Evolutionary conservation across 2,113 vertebrate species (phyloP).

Genomic region (Sinocyclocheilus rhinocerous): DNA sequence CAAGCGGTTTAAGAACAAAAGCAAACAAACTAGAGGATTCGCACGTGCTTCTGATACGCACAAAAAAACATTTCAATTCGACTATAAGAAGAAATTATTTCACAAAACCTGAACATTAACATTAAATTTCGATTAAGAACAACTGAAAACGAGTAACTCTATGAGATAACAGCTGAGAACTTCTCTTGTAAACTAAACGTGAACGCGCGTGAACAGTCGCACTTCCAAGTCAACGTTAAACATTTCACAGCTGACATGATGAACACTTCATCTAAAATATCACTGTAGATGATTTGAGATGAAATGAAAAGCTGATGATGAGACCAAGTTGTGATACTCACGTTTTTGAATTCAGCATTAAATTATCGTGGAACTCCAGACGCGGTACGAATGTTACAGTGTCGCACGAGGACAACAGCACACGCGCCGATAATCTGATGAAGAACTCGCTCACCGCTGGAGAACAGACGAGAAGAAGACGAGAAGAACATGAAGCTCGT

Average conservation of each 20-base stretch:
- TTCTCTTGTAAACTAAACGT: background rate
- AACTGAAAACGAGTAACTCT: background rate
- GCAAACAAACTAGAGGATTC: constrained; percentile 33
- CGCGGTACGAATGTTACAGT: background rate
- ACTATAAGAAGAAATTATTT: too few relatives aligned
- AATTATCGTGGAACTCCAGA: background rate
- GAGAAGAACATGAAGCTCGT: constrained; percentile 15
- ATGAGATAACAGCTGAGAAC: background rate
- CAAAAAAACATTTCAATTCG: background rate
- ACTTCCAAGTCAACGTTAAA: background rate
- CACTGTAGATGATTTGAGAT: background rate
- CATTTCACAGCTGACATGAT: background rate
- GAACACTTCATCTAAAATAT: background rate
- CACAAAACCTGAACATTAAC: too few relatives aligned
- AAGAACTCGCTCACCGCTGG: background rate
- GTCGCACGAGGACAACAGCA: background rate
- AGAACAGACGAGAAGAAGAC: background rate
- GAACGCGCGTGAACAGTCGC: background rate
- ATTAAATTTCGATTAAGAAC: background rate
- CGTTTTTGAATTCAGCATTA: background rate
- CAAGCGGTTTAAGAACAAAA: constrained; percentile 40
- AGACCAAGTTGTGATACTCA: background rate
- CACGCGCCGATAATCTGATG: background rate
- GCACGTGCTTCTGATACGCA: constrained; percentile 21
- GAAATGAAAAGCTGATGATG: background rate